Evolutionary conservation across 1,140 invertebrate species (phyloP).

Genomic region (Bursaphelenchus mucronatus): DNA sequence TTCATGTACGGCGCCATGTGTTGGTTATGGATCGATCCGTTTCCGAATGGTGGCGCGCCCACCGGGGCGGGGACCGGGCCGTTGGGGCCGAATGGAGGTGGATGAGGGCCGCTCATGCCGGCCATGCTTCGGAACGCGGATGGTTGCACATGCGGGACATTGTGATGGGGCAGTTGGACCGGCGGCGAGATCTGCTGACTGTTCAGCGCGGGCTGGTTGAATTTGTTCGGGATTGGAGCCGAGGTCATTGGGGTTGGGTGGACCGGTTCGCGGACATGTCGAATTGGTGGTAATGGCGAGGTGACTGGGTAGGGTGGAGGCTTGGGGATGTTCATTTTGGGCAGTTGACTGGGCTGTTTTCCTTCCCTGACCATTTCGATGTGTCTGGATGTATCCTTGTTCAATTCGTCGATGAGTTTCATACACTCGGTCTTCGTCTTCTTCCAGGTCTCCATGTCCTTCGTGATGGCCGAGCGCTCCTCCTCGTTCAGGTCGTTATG

Average conservation of each 20-base stretch:
- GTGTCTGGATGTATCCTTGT: slow-evolving; percentile 32
- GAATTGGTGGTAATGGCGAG: slow-evolving; percentile 33
- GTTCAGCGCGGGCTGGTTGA: not conserved
- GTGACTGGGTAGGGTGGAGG: slow-evolving; percentile 34
- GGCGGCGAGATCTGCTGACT: slow-evolving; percentile 7
- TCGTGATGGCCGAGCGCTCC: slow-evolving; percentile 32
- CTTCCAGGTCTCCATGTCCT: slow-evolving; percentile 44
- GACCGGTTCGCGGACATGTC: slow-evolving; percentile 8
- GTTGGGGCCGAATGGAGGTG: slow-evolving; percentile 7
- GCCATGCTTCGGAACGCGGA: not conserved
- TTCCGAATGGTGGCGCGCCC: not conserved
- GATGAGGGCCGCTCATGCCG: not conserved
- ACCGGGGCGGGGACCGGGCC: not conserved
- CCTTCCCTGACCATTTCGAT: slow-evolving; percentile 39
- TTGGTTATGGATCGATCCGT: slow-evolving; percentile 3
- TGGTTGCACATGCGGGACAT: slow-evolving; percentile 2
- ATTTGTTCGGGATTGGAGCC: not conserved
- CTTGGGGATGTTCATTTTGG: slow-evolving; percentile 42
- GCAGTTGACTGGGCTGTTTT: slow-evolving; percentile 44
- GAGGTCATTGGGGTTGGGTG: not conserved
- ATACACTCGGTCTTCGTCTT: slow-evolving; percentile 33
- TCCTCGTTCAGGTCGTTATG: slow-evolving; percentile 1
- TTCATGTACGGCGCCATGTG: slow-evolving; percentile 14
- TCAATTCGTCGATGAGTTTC: slow-evolving; percentile 31
- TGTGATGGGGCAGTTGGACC: not conserved